Evolutionary conservation across 2,113 vertebrate species (phyloP).

Genomic region (Platysteira castanea): DNA sequence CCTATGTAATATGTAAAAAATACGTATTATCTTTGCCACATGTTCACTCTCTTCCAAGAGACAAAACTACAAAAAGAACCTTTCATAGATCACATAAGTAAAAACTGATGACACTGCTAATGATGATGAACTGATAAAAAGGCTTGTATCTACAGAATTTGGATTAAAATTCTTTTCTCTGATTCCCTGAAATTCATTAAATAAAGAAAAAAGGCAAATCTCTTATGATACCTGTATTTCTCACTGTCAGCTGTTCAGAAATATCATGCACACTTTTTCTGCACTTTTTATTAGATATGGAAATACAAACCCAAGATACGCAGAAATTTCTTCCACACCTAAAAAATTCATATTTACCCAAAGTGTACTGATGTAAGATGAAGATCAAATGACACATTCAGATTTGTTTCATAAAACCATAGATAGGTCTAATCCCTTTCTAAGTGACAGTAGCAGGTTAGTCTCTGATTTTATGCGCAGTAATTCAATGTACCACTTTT

Average conservation of each 20-base stretch:
- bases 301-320: fast-evolving
- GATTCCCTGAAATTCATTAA: not conserved
- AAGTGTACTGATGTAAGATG: not conserved
- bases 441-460: not conserved
- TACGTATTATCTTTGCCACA: not conserved
- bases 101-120: not conserved
- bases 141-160: not conserved
- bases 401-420: not conserved
- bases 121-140: not conserved
- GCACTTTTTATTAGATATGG: not conserved
- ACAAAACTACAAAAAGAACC: not conserved
- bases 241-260: not conserved
- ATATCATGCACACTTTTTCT: not conserved
- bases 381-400: not conserved
- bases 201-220: not conserved
- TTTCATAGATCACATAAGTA: not conserved
- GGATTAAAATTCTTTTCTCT: not conserved
- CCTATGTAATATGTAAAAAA: not conserved
- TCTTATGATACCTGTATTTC: not conserved
- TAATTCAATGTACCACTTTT: not conserved
- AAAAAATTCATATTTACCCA: not conserved
- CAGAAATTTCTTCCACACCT: not conserved
- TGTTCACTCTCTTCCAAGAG: not conserved
- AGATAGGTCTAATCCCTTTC: not conserved
- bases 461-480: not conserved